Evolutionary conservation across 2,113 vertebrate genomes (phyloP).

Genomic region (Vireo altiloquus): DNA sequence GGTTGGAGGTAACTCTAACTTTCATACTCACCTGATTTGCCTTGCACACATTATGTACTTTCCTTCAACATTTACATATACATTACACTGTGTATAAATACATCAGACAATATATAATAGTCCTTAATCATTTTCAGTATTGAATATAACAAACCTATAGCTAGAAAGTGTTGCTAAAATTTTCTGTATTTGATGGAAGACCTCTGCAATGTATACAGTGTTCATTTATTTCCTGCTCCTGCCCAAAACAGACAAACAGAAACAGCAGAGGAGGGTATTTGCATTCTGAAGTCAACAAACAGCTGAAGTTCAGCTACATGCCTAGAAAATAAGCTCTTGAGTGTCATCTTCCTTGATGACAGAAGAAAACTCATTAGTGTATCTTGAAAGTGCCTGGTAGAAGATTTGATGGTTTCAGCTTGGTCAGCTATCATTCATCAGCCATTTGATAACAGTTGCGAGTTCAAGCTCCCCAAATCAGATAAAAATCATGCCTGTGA

Average conservation of each 20-base stretch:
- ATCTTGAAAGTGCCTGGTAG: not conserved
- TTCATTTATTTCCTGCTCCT: not conserved
- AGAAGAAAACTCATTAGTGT: not conserved
- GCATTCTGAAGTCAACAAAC: not conserved
- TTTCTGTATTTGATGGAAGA: not conserved
- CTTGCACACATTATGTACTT: too few relatives aligned
- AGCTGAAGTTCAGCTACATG: not conserved
- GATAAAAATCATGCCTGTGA: not conserved
- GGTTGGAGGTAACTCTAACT: not conserved
- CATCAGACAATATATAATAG: not conserved
- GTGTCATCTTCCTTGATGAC: not conserved
- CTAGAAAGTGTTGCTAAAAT: not conserved
- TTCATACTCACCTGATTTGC: not conserved
- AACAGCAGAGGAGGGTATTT: not conserved
- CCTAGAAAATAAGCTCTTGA: not conserved
- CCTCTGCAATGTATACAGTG: not conserved
- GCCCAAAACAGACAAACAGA: not conserved
- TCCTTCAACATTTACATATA: not conserved
- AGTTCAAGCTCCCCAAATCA: not conserved
- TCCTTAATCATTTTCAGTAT: not conserved
- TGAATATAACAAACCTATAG: not conserved
- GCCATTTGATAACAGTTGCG: not conserved
- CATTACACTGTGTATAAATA: not conserved
- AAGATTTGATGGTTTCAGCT: not conserved
- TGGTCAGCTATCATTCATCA: not conserved